A percentile compares a stretch with the other conserved stretches of the same genome.
These are phyloP conservation scores for Polydrusus pterygomalis DNA, from an alignment of 2,888 invertebrate species.

Conservation along the genomic window DNA sequence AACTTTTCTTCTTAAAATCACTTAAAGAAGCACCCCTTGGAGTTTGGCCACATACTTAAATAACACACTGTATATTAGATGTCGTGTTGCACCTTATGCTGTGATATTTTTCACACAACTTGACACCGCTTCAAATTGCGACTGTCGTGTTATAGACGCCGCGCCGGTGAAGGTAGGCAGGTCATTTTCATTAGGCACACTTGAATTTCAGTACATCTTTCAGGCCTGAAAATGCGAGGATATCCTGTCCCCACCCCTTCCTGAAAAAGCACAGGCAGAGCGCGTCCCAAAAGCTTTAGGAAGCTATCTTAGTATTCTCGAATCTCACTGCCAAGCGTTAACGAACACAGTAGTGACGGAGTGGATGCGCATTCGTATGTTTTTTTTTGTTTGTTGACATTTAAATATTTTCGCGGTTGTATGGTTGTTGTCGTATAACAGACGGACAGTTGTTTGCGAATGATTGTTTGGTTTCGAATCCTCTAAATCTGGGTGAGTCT, in stretches of 20 bases:
- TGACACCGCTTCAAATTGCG: not conserved
- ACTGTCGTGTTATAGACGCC: slow-evolving; percentile 5
- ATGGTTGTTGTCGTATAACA: not conserved
- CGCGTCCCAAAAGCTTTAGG: slow-evolving; percentile 45
- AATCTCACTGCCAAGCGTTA: slow-evolving; percentile 31
- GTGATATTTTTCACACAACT: too few relatives aligned
- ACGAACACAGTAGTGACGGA: not conserved
- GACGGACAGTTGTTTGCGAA: not conserved
- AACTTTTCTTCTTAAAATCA: too few relatives aligned
- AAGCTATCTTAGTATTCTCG: slow-evolving; percentile 36
- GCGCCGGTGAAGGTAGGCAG: slow-evolving; percentile 16
- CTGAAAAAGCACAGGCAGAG: slow-evolving; percentile 41
- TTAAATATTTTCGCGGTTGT: slow-evolving; percentile 6
- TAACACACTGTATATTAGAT: too few relatives aligned
- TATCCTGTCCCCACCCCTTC: slow-evolving; percentile 51
- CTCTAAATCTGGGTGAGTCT: not conserved
- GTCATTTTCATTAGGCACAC: slow-evolving; percentile 32
- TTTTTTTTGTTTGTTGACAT: slow-evolving; percentile 1
- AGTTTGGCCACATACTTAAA: too few relatives aligned
- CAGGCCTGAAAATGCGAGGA: slow-evolving; percentile 51
- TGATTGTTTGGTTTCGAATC: not conserved
- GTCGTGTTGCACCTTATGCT: too few relatives aligned
- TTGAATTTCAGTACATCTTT: slow-evolving; percentile 30
- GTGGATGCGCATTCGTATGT: not conserved
- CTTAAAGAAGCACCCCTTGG: too few relatives aligned